Base-by-base conservation (phyloP, 2,888 invertebrate species). In the Pyrrhosoma nymphula region DNA sequence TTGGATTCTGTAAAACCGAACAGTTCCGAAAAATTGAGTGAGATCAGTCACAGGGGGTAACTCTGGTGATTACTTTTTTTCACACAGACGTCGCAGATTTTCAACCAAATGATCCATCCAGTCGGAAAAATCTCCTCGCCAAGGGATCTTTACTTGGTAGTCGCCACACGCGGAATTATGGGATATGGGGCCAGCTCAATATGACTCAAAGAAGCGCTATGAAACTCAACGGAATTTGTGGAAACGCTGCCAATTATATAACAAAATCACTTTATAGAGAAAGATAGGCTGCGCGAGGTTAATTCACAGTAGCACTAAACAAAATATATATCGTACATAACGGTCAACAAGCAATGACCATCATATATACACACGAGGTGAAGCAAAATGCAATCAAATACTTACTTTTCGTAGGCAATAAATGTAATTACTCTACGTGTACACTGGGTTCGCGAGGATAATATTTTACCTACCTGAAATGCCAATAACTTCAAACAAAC, bases 31-130 rank as follows among this genome's bases (percentile, higher is more conserved):
- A 35, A 82, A 35, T 82, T 14, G 82, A 82, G 26, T 35, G 26
- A 82, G 82, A 82, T 82, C 82, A 35, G 82, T 35, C 16, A 14
- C 82, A 10, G 26, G 10, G 82, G 82, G 82, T 35, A 26, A n/a
- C 26, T 4, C 82, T 4, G 69, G 8, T n/a, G 82, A 82, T 47
- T 69, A 69, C 14, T 69, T 20, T 20, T 47, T 82, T 82, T 35
- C 16, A n/a, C 69, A 82, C 35, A 82, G 30, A 35, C 82, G 82
- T 82, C 82, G 82, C 82, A 47, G 82, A 82, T 35, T 82, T 82
- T 35, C 82, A 35, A 35, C 30, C 82, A 12, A 12, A 35, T 18
- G 16, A 23, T 82, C 30, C 82, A 82, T 30, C 35, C 82, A 35
- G 23, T 14, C 82, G 82, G 82, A 82, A 82, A 35, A 47, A 26